Conservation (phyloP, 2,888 invertebrate genomes). For the Agrochola litura region DNA sequence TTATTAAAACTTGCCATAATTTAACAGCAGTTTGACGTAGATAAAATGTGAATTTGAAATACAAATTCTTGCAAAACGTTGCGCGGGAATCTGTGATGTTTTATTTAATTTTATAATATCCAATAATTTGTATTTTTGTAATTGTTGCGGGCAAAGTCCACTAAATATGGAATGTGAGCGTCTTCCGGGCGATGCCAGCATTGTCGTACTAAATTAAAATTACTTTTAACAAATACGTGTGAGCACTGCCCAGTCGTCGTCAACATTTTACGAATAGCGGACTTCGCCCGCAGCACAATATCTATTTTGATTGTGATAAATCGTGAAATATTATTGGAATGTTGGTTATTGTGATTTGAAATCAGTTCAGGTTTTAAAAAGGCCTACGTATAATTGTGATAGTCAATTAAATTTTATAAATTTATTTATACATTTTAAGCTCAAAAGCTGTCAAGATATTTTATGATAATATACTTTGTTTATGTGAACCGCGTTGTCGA, state of each 20-base stretch:
- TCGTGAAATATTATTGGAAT: slow-evolving; percentile 52
- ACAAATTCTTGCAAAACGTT: slow-evolving; percentile 42
- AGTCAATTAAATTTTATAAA: slow-evolving; percentile 67
- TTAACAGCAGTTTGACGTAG: slow-evolving; percentile 6
- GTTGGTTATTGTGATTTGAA: slow-evolving; percentile 64
- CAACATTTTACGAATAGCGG: slow-evolving; percentile 15
- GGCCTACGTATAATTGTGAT: slow-evolving; percentile 74
- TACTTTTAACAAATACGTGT: slow-evolving; percentile 13
- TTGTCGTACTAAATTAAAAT: slow-evolving; percentile 24
- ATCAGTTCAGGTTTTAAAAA: slow-evolving; percentile 71
- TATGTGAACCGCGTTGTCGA: slow-evolving; percentile 27
- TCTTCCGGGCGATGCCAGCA: slow-evolving; percentile 7
- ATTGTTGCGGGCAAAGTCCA: slow-evolving; percentile 27
- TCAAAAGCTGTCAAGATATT: slow-evolving; percentile 64
- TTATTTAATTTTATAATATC: slow-evolving; percentile 54
- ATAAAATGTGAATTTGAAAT: slow-evolving; percentile 39
- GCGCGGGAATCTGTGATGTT: slow-evolving; percentile 64
- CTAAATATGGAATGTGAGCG: slow-evolving; percentile 1
- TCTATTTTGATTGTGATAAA: slow-evolving; percentile 66
- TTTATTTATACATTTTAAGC: slow-evolving; percentile 61
- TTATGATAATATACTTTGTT: slow-evolving; percentile 55
- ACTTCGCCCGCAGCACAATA: slow-evolving; percentile 42
- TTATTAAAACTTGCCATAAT: slow-evolving; percentile 55
- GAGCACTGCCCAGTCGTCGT: slow-evolving; percentile 25
- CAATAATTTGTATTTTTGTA: slow-evolving; percentile 51